phyloP scores from a whole-genome alignment of 2,797 vertebrate genomes.

The Garrulus glandarius region DNA sequence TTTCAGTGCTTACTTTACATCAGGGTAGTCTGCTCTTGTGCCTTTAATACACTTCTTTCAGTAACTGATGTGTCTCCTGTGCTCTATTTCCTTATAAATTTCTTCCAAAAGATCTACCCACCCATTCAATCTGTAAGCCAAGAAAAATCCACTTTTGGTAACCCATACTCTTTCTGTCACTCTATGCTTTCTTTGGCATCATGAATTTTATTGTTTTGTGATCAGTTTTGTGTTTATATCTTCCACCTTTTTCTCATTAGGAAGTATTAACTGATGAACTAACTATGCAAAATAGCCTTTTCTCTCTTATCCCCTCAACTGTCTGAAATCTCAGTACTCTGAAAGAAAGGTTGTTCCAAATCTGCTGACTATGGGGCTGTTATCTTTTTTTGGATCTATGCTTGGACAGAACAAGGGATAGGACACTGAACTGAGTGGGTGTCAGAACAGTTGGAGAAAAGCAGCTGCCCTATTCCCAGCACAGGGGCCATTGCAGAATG shows the following conservation, averaged over 20 bases:
- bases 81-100: slow-evolving; percentile 10
- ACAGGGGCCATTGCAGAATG: not conserved
- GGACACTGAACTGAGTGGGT: not conserved
- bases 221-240: not conserved
- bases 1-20: not conserved
- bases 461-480: not conserved
- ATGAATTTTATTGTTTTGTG: not conserved
- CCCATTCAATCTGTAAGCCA: not conserved
- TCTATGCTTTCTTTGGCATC: not conserved
- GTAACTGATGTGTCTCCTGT: not conserved
- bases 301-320: not conserved
- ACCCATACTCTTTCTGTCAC: not conserved
- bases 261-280: not conserved
- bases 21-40: not conserved
- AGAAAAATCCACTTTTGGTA: not conserved
- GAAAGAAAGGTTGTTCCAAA: not conserved
- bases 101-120: not conserved
- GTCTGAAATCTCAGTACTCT: not conserved
- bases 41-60: not conserved
- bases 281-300: not conserved
- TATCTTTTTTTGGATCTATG: not conserved
- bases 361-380: not conserved
- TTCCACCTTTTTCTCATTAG: not conserved
- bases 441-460: not conserved
- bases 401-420: not conserved